Evolutionary conservation across 1,140 invertebrate species (phyloP).

Genomic region (Polyergus mexicanus): DNA sequence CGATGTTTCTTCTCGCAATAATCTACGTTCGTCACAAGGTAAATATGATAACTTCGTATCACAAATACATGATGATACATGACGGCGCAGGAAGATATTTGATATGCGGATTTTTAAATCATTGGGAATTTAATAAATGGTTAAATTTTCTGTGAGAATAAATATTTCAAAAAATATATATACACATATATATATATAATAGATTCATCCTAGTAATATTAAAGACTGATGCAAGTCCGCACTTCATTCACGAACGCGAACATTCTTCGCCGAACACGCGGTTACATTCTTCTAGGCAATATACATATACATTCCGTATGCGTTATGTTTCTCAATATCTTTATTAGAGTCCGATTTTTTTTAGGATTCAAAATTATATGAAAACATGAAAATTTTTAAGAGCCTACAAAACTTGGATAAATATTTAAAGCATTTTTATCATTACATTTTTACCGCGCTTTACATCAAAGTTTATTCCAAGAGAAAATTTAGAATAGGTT

Average conservation of each 20-base stretch:
- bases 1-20: constrained; percentile 59
- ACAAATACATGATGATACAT: background rate
- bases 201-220: background rate
- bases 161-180: background rate
- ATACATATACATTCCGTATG: background rate
- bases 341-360: constrained; percentile 13
- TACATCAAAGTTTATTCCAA: no score
- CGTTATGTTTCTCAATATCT: background rate
- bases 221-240: background rate
- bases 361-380: background rate
- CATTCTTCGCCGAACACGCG: constrained; percentile 2
- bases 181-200: no score
- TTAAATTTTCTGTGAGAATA: background rate
- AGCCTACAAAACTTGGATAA: background rate
- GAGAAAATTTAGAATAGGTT: no score
- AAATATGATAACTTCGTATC: constrained; percentile 26
- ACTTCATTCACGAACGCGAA: constrained; percentile 9
- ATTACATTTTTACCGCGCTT: background rate
- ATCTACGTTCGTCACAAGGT: constrained; percentile 61
- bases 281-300: background rate
- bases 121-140: background rate
- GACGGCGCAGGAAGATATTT: no score
- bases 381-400: background rate
- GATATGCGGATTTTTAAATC: background rate
- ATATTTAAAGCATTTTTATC: background rate